phyloP scores from a whole-genome alignment of 2,888 invertebrate genomes.

The Cerastoderma edule region DNA sequence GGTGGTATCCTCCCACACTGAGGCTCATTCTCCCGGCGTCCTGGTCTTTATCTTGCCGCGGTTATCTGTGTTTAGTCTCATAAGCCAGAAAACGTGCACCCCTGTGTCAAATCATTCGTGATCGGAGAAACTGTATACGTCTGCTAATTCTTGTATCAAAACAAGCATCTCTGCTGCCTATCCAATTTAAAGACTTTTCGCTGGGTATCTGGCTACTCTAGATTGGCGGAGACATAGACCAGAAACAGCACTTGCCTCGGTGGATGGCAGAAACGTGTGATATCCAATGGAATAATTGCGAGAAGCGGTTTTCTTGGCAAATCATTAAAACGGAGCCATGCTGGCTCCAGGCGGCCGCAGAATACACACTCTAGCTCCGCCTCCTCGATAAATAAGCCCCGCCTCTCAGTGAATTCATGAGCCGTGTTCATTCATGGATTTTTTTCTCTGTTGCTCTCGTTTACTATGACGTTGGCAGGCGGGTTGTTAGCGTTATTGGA shows the following conservation, averaged over 20 bases:
- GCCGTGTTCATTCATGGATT: conserved; percentile 6
- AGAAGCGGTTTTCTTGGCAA: conserved; percentile 31
- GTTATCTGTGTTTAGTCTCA: conserved; percentile 65
- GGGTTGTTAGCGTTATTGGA: conserved; percentile 20
- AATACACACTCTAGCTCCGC: conserved; percentile 17
- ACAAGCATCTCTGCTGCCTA: conserved; percentile 57
- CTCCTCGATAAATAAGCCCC: conserved; percentile 1
- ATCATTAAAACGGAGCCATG: conserved; percentile 40
- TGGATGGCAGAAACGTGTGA: conserved; percentile 45
- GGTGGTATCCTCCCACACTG: conserved; percentile 78
- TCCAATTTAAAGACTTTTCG: conserved; percentile 62
- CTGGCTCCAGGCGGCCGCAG: conserved; percentile 14
- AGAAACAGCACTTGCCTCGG: conserved; percentile 44
- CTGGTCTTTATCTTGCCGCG: conserved; percentile 54
- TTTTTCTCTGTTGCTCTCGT: too few relatives aligned
- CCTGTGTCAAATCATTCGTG: conserved; percentile 61
- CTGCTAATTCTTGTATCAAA: conserved; percentile 62
- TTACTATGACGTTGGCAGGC: conserved; percentile 12
- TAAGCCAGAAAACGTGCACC: conserved; percentile 50
- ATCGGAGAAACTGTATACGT: conserved; percentile 54
- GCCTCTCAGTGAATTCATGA: too few relatives aligned
- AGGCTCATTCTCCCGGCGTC: conserved; percentile 73
- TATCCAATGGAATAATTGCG: conserved; percentile 59
- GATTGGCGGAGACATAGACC: conserved; percentile 52
- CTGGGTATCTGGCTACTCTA: conserved; percentile 34